These are phyloP conservation scores for Drosophila lowei DNA, from an alignment of 1,140 invertebrate species.

Conservation along the genomic window DNA sequence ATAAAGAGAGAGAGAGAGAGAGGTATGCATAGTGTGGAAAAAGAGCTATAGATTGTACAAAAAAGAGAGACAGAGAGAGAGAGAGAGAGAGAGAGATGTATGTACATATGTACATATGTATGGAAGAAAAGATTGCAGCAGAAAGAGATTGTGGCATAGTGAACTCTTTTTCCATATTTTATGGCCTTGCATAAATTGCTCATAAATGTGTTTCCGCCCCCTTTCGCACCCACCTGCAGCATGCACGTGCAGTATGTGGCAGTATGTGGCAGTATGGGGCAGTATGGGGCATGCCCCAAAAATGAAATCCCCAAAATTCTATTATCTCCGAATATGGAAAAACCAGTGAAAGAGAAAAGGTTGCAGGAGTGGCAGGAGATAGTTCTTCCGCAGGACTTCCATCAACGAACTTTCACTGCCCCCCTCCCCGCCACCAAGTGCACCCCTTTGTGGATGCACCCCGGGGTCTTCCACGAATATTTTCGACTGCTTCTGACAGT, in stretches of 20 bases:
- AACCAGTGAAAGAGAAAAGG: no score
- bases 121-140: neutral
- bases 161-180: conserved; percentile 48
- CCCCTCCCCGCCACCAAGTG: neutral
- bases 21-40: no score
- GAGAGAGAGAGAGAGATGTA: neutral
- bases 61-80: no score
- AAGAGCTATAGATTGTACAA: no score
- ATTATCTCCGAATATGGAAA: conserved; percentile 18
- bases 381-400: neutral
- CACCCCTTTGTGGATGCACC: neutral
- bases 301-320: conserved; percentile 42
- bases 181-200: conserved; percentile 62
- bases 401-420: conserved; percentile 2
- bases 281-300: neutral
- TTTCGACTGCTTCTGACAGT: conserved; percentile 27
- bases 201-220: conserved; percentile 50
- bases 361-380: neutral
- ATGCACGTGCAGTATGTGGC: neutral
- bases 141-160: no score
- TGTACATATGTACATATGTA: no score
- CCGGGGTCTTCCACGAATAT: conserved; percentile 14
- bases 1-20: neutral
- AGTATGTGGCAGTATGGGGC: neutral
- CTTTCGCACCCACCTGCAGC: neutral